Evolutionary conservation across 2,113 vertebrate species (phyloP).

Genomic region (Potamarius usumacintae): DNA sequence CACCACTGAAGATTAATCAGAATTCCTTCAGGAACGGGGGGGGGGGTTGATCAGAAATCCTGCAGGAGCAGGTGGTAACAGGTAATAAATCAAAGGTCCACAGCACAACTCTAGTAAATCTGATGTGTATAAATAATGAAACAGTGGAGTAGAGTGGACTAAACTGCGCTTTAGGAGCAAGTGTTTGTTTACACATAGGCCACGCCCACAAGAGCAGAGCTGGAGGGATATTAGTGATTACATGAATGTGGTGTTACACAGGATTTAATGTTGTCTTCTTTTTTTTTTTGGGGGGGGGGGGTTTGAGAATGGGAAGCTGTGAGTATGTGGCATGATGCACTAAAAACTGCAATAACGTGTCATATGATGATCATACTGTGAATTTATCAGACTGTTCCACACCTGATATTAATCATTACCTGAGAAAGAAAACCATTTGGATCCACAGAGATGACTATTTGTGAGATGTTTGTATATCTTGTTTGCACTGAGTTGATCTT

Average conservation of each 20-base stretch:
- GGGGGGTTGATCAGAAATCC: neutral
- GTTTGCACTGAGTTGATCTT: conserved; percentile 16
- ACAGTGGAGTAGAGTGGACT: neutral
- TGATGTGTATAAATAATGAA: neutral
- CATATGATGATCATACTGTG: neutral
- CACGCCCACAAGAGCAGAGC: neutral
- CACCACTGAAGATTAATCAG: neutral
- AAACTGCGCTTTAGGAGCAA: neutral
- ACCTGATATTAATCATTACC: neutral
- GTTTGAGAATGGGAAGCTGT: neutral
- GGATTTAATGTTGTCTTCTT: neutral
- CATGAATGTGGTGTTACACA: neutral
- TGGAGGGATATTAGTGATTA: neutral
- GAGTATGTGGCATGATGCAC: neutral
- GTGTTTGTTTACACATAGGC: neutral
- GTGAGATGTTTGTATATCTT: conserved; percentile 33
- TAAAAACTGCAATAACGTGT: neutral
- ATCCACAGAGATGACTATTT: neutral
- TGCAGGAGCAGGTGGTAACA: neutral
- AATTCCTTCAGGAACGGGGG: neutral
- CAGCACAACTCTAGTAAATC: neutral
- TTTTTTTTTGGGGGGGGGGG: no score
- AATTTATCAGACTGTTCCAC: neutral
- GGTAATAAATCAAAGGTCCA: neutral
- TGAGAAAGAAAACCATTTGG: neutral